Base-by-base conservation (phyloP, 2,888 invertebrate species). In the Chaitophorus viminalis region DNA sequence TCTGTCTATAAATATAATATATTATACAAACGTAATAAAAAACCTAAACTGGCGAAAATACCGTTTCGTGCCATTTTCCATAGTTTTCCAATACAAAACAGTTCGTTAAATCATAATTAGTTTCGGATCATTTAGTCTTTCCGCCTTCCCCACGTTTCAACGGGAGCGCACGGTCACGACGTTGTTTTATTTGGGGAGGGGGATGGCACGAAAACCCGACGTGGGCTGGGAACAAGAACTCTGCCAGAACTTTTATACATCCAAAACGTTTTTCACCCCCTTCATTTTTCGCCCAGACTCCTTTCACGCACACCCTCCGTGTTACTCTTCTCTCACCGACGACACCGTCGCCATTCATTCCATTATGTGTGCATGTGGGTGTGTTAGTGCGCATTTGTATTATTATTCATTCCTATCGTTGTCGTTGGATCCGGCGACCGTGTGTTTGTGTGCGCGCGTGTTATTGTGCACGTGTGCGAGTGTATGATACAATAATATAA, bases 101-200 rank as follows among this genome's bases (percentile, higher is more conserved):
- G 33, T 29, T 9, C 31, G n/a, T 74, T 87, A 74, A 87, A 87
- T 87, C 87, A 87, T 79, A 81, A 87, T 87, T 81, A 81, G 81
- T 87, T 81, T 81, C 81, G 79, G 79, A 65, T 81, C 87, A 87
- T 87, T 81, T 87, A 87, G 72, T 31, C 31, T 79, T 54, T 54
- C 52, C 54, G 52, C 36, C 54, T 11, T 9, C 9, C 4, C 39
- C 31, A 4, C 14, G 6, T 52, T 9, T 17, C n/a, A 29, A 52
- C 78, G 54, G 77, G 78, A 25, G 76, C 33, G 76, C n/a, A 76
- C 6, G 39, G 46, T 9, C 11, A 9, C 33, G 70, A 11, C 72
- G 25, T 31, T 8, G n/a, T 82, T 72, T 82, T 82, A 82, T 82
- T 82, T 33, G 52, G 17, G 46, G 9, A 14, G 72, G 46, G 52